Evolutionary conservation across 2,797 vertebrate species (phyloP), one percentile per base, ranked within the genome.

Genomic region (Danio choprae): DNA sequence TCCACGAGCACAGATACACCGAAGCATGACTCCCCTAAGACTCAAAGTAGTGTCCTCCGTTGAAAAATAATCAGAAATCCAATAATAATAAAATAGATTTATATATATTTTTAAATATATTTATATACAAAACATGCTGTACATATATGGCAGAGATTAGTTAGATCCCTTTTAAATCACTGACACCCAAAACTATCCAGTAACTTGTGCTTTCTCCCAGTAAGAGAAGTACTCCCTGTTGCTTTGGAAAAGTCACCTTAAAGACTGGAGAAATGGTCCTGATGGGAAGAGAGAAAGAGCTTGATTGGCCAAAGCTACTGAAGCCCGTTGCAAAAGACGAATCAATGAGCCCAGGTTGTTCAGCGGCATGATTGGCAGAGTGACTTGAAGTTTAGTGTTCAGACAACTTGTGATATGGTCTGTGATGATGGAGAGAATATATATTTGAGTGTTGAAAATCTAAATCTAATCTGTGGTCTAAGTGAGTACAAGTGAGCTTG

Each of bases 81-180:
- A 93, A 92, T 92, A 90, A 86, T 89, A 88, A 93, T 93, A 95
- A 95, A 94, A 95, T 94, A 95, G 89, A 93, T 93, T 91, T 92
- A 90, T 94, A 92, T 92, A 76, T 86, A 71, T 91, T 91, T 91
- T 92, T 91, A 92, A 93, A 92, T 92, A 92, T 91, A 91, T 93
- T 91, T 91, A 92, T 93, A 90, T 93, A 94, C 79, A 86, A 93
- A 93, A 93, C 92, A 93, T 93, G 93, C 92, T 93, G 92, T 92
- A 92, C 91, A 94, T 87, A 87, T 89, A 89, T 88, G 89, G 83
- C 86, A 91, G 89, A 91, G 88, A 93, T 91, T 85, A 78, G 29
- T 85, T 89, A 74, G 89, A 91, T 92, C 91, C 91, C 91, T 93
- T 91, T 87, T 73, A 87, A 73, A 79, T 91, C 83, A 90, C 83